These are phyloP conservation scores for Carduelis carduelis DNA, from an alignment of 2,797 vertebrate genomes.

Conservation along the genomic window DNA sequence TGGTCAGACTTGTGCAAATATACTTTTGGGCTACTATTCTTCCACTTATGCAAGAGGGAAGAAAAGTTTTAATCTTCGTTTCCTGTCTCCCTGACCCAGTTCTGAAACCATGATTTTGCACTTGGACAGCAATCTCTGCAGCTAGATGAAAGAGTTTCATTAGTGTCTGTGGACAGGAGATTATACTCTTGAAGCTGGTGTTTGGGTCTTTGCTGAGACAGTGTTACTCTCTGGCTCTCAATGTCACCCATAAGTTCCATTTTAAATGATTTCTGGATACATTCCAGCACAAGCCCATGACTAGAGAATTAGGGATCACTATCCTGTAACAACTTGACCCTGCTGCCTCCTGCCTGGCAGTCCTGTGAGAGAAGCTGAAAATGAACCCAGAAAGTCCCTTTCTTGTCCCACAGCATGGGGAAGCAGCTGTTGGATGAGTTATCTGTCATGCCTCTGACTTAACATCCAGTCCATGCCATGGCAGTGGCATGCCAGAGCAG, in stretches of 20 bases:
- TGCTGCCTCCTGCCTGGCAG: neutral
- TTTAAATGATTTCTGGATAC: neutral
- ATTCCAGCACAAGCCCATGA: neutral
- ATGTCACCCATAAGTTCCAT: neutral
- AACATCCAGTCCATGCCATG: neutral
- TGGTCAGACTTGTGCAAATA: neutral
- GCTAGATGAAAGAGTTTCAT: neutral
- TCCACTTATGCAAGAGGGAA: neutral
- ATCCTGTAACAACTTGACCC: neutral
- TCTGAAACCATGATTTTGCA: neutral
- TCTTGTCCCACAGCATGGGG: accelerated
- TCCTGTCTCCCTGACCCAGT: neutral
- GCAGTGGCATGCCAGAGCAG: accelerated
- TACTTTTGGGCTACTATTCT: neutral
- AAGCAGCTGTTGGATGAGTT: constrained; percentile 4
- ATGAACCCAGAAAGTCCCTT: neutral
- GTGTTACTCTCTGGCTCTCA: neutral
- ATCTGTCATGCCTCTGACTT: neutral
- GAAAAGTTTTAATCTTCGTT: neutral
- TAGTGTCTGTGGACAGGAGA: neutral
- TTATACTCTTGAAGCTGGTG: neutral
- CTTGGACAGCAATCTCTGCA: neutral
- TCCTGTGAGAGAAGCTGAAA: neutral
- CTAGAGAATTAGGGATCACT: neutral
- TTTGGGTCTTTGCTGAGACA: neutral